Percentiles rank a stretch among this genome's conserved stretches.
Conservation (phyloP, 2,113 vertebrate species). For the Tetraodon nigroviridis region DNA sequence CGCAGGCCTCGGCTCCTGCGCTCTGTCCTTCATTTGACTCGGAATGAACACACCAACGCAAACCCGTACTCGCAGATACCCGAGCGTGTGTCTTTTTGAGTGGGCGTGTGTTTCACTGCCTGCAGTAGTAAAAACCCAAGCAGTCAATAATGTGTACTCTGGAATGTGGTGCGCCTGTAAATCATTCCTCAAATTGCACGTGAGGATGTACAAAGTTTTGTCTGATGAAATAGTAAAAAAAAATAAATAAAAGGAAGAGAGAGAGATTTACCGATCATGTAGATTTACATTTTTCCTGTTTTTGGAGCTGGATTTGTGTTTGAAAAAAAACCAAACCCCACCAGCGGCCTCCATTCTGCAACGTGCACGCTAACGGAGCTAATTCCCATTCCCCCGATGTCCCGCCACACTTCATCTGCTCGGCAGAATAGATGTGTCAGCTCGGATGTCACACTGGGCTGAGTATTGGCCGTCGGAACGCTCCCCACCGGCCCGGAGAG, state of each 20-base stretch:
- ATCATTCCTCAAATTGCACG: slow-evolving; percentile 21
- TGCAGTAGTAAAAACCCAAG: slow-evolving; percentile 34
- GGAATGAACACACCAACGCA: slow-evolving; percentile 9
- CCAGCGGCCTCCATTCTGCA: not conserved
- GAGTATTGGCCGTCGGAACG: slow-evolving; percentile 10
- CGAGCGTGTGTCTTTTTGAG: not conserved
- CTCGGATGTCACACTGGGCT: slow-evolving; percentile 29
- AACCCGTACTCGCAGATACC: slow-evolving; percentile 2
- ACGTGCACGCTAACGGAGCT: not conserved
- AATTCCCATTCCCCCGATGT: slow-evolving; percentile 21
- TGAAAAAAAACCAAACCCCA: not conserved
- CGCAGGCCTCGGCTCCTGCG: slow-evolving; percentile 17
- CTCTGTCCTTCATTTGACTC: slow-evolving; percentile 18
- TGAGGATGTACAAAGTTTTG: slow-evolving; percentile 7
- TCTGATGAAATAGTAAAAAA: too few relatives aligned
- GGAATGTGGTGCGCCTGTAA: not conserved
- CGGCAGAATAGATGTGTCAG: slow-evolving; percentile 28
- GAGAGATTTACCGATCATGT: not conserved
- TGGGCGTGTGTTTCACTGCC: slow-evolving; percentile 7
- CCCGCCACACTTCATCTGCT: slow-evolving; percentile 32
- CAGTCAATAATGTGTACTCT: slow-evolving; percentile 25
- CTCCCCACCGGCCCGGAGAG: not conserved
- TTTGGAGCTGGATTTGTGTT: not conserved
- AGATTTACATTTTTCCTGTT: not conserved
- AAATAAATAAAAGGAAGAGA: too few relatives aligned